These are phyloP conservation scores for Muscidifurax raptorellus DNA, from an alignment of 1,140 invertebrate species.

Conservation along the genomic window DNA sequence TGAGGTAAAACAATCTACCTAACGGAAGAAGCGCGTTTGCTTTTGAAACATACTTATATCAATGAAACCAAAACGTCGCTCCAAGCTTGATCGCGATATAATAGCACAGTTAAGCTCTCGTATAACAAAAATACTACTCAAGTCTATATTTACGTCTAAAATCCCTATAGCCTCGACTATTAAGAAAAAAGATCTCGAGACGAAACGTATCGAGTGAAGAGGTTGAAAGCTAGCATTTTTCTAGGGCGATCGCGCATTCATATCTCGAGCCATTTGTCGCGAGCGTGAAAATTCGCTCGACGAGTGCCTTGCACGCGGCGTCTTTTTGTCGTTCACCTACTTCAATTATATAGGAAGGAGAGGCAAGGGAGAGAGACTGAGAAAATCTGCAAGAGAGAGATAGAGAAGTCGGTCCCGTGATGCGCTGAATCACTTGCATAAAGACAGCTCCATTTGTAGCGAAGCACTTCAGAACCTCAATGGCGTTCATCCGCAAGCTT, in stretches of 20 bases:
- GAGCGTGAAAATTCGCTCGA: not conserved
- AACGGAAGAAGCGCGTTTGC: no score
- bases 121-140: no score
- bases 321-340: not conserved
- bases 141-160: no score
- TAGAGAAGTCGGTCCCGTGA: not conserved
- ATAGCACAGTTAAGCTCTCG: no score
- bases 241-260: not conserved
- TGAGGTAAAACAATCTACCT: no score
- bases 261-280: not conserved
- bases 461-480: not conserved
- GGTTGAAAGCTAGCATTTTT: no score
- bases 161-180: no score
- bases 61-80: no score
- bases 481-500: not conserved
- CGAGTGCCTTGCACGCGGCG: not conserved
- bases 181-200: no score
- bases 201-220: no score
- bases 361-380: not conserved
- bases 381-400: not conserved
- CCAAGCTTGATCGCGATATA: no score
- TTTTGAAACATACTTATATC: no score
- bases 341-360: not conserved
- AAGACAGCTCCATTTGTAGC: constrained; percentile 16
- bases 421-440: not conserved